Evolutionary conservation across 2,888 invertebrate genomes (phyloP), one percentile per base, ranked within the genome.

Genomic region (Anaspis maculata): DNA sequence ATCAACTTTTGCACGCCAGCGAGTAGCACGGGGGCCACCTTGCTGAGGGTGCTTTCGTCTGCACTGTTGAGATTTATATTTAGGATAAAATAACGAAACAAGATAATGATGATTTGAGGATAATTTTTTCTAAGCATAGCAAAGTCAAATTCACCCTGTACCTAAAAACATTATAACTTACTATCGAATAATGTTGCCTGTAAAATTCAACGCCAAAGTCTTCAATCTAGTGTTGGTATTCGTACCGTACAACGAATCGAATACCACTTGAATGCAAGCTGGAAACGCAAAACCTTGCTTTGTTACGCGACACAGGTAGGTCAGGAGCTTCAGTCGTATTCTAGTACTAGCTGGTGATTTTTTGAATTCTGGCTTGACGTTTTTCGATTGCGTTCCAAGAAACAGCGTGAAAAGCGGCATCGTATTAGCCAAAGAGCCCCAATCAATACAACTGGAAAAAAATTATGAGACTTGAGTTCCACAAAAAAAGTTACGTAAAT

Each of bases 171-270:
- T 10, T 7, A 24, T 19, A 40, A 72, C 80, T 74, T 68, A 88
- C 88, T 82, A 77, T 59, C 79, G 76, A 26, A 90, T 79, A 27
- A 91, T 75, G 52, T 86, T 84, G 35, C 82, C 74, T 7, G 87
- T 76, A 64, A 87, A 90, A 61, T 84, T 83, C 9, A 94, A 68
- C 1, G 89, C 83, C 62, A 85, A 69, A 3, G 79, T 79, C 49
- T 88, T 85, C 37, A 94, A 73, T 48, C 88, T 81, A 0, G 80
- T 72, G 64, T 90, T 91, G 0, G 89, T 87, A 50, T 83, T 83
- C 3, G 73, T 73, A 15, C 89, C 90, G 62, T 85, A 90, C 7
- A 94, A 67, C 2, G 88, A 83, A 49, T 91, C 89, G 64, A 91
- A 92, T 31, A 91, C 79, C 22, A 85, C 80, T 71, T 89, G 88